Percentiles rank a stretch among this genome's conserved stretches.
Conservation (phyloP, 2,113 vertebrate genomes). For the Gnathonemus echidnorhynchus region DNA sequence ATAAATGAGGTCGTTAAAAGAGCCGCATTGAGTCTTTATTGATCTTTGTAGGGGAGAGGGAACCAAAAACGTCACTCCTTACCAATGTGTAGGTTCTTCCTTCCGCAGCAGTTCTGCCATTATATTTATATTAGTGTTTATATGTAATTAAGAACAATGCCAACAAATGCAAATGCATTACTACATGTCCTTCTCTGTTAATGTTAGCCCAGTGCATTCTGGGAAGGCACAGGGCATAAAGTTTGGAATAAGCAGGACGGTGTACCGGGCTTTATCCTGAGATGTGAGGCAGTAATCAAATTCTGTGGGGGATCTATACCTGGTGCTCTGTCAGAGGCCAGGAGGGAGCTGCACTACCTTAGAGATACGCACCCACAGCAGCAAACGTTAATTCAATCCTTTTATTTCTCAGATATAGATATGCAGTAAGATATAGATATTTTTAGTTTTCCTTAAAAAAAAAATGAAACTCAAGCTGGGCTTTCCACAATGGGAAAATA, state of each 20-base stretch:
- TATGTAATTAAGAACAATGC: not conserved
- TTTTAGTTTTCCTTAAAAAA: not conserved
- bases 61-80: not conserved
- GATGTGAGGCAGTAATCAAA: not conserved
- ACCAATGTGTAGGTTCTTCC: not conserved
- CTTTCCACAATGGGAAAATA: conserved; percentile 10
- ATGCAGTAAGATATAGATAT: not conserved
- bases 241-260: not conserved
- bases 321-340: not conserved
- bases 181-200: not conserved
- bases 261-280: not conserved
- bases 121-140: not conserved
- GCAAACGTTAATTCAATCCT: not conserved
- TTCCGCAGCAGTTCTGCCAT: not conserved
- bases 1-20: conserved; percentile 80
- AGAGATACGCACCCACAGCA: not conserved
- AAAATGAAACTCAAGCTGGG: not conserved
- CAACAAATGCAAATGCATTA: not conserved
- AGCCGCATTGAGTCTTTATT: conserved; percentile 69
- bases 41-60: conserved; percentile 48
- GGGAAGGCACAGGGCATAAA: not conserved
- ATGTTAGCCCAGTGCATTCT: not conserved
- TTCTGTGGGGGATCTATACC: not conserved
- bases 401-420: conserved; percentile 7
- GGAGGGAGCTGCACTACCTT: not conserved